Evolutionary conservation across 2,113 vertebrate species (phyloP).

Genomic region (Phainopepla nitens): DNA sequence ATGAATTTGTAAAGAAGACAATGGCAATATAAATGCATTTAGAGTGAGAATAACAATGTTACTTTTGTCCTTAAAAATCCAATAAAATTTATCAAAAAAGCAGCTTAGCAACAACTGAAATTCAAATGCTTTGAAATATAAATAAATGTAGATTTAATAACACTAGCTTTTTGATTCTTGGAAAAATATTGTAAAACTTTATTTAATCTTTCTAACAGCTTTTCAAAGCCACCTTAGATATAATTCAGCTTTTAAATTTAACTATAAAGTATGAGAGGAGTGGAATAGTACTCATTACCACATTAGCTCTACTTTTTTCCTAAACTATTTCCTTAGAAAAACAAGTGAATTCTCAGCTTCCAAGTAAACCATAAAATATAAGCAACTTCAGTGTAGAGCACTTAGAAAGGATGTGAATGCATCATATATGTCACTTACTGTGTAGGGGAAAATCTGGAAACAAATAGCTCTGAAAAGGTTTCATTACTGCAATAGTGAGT

Average conservation of each 20-base stretch:
- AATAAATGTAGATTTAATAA: background rate
- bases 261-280: background rate
- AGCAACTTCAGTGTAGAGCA: background rate
- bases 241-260: background rate
- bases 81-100: slow-evolving; percentile 34
- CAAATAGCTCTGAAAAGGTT: background rate
- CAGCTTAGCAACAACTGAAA: slow-evolving; percentile 19
- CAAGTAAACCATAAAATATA: background rate
- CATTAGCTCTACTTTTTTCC: background rate
- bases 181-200: background rate
- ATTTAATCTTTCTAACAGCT: background rate
- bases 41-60: background rate
- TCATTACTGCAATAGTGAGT: background rate
- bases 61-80: slow-evolving; percentile 35
- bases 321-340: background rate
- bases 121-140: slow-evolving; percentile 39
- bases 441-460: background rate
- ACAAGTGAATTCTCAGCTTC: background rate
- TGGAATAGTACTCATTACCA: background rate
- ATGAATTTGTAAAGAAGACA: slow-evolving; percentile 35
- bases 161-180: background rate
- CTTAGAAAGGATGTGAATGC: background rate
- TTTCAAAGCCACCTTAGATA: background rate
- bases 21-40: slow-evolving; percentile 9
- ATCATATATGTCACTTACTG: background rate